Conservation (phyloP, 2,888 invertebrate genomes). For the Julus scandinavius region DNA sequence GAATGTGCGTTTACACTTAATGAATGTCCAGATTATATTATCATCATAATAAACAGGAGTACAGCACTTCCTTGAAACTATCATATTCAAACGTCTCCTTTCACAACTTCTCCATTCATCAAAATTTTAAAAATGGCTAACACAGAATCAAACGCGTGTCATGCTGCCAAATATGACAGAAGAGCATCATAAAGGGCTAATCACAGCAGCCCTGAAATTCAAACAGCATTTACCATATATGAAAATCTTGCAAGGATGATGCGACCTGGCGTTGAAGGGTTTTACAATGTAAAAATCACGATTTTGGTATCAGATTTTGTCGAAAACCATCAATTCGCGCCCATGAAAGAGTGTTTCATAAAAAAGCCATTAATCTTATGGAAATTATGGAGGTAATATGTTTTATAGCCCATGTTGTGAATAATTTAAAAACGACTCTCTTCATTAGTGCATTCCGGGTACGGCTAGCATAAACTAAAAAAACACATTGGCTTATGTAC, state of each 20-base stretch:
- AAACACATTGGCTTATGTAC: not conserved
- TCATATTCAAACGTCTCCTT: slow-evolving; percentile 3
- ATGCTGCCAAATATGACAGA: not conserved
- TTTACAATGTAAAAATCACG: too few relatives aligned
- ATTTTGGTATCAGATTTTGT: too few relatives aligned
- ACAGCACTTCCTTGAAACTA: slow-evolving; percentile 17
- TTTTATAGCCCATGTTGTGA: not conserved
- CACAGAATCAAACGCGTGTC: not conserved
- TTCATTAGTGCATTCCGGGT: not conserved
- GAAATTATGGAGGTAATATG: too few relatives aligned
- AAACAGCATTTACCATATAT: not conserved
- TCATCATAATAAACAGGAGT: not conserved
- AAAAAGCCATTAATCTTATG: too few relatives aligned
- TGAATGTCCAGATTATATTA: not conserved
- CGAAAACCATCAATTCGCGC: too few relatives aligned
- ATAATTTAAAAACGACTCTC: not conserved
- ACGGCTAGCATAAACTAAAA: not conserved
- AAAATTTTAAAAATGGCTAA: slow-evolving; percentile 7
- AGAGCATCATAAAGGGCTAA: not conserved
- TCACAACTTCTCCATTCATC: not conserved
- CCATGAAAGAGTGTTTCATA: too few relatives aligned
- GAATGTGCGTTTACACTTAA: not conserved
- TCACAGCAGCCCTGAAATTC: not conserved
- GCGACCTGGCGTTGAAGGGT: too few relatives aligned
- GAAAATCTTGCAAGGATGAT: too few relatives aligned